Evolutionary conservation across 1,140 invertebrate genomes (phyloP).

Genomic region (Aradophagus sp.): DNA sequence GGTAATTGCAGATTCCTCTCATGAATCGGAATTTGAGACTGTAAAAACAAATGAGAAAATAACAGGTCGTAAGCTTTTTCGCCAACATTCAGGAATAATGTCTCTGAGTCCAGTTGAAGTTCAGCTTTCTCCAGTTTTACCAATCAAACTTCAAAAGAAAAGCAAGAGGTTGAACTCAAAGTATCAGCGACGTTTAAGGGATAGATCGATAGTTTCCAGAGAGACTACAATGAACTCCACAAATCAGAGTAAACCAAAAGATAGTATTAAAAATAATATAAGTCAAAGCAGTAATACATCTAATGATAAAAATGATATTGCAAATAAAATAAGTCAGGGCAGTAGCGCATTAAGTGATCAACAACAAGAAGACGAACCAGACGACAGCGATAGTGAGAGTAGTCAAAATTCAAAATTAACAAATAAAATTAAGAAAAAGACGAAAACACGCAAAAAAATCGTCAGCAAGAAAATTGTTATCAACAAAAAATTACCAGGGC

Average conservation of each 20-base stretch:
- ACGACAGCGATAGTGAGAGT: neutral
- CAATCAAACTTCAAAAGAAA: slow-evolving; percentile 7
- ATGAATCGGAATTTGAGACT: slow-evolving; percentile 33
- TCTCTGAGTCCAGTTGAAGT: slow-evolving; percentile 59
- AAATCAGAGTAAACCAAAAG: neutral
- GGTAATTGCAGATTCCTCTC: slow-evolving; percentile 51
- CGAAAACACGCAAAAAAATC: slow-evolving; percentile 53
- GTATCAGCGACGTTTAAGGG: neutral
- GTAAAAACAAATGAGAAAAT: slow-evolving; percentile 17
- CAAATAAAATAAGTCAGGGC: neutral
- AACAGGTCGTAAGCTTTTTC: slow-evolving; percentile 55
- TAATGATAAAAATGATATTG: neutral
- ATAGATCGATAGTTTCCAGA: slow-evolving; percentile 16
- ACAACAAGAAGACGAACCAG: slow-evolving; percentile 1
- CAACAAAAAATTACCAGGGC: slow-evolving; percentile 56
- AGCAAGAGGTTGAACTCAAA: neutral
- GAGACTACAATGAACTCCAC: slow-evolving; percentile 14
- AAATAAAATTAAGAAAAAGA: slow-evolving; percentile 3
- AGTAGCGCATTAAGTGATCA: slow-evolving; percentile 1
- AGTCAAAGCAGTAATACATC: slow-evolving; percentile 5
- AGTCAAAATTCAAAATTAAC: neutral
- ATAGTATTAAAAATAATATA: slow-evolving; percentile 9
- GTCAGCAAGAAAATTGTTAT: slow-evolving; percentile 67
- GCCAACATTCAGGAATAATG: slow-evolving; percentile 56
- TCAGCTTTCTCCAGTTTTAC: neutral